These are phyloP conservation scores for Hippocampus comes DNA, from an alignment of 2,113 vertebrate species.

Conservation along the genomic window DNA sequence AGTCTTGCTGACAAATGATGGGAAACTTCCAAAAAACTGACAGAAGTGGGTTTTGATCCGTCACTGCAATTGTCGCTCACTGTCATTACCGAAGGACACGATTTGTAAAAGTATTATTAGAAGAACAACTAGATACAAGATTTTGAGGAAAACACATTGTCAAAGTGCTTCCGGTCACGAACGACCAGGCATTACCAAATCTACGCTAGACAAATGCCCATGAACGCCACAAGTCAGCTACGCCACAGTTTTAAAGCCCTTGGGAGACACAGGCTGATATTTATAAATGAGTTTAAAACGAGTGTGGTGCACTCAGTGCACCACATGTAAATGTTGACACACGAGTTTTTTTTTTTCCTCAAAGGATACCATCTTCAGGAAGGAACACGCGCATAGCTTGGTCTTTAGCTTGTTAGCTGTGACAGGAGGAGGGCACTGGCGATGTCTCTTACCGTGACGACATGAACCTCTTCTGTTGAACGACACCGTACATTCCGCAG, in stretches of 20 bases:
- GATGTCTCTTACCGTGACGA: conserved; percentile 72
- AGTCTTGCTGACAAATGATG: too few relatives aligned
- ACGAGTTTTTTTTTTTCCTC: neutral
- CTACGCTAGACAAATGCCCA: neutral
- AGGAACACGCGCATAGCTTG: conserved; percentile 12
- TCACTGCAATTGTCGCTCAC: too few relatives aligned
- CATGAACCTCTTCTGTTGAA: conserved; percentile 68
- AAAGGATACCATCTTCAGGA: neutral
- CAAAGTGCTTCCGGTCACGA: neutral
- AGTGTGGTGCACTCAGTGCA: too few relatives aligned
- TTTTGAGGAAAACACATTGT: neutral
- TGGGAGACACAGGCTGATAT: neutral
- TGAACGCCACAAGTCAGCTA: neutral
- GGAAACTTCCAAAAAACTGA: too few relatives aligned
- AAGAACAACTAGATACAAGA: neutral
- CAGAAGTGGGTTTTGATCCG: too few relatives aligned
- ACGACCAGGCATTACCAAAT: neutral
- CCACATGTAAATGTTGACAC: neutral
- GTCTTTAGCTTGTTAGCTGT: conserved; percentile 47
- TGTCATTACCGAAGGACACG: neutral
- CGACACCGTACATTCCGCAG: conserved; percentile 46
- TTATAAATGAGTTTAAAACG: neutral
- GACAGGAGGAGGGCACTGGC: conserved; percentile 22
- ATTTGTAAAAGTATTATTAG: neutral
- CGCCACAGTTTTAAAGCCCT: neutral